Percentiles rank a stretch among this genome's conserved stretches.
Evolutionary conservation across 1,140 invertebrate species (phyloP).

Genomic region (Tribolium castaneum): DNA sequence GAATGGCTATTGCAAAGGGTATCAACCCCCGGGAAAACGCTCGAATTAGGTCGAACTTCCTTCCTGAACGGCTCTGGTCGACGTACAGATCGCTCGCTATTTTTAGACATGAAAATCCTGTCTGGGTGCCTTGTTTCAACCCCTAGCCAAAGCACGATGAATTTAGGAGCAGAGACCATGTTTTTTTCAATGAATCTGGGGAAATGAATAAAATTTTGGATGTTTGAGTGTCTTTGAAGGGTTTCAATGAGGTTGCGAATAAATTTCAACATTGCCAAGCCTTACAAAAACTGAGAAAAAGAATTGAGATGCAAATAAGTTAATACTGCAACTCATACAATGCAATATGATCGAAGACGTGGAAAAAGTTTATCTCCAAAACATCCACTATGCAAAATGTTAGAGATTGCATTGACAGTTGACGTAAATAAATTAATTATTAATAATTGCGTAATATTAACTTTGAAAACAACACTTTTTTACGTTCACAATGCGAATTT

Average conservation of each 20-base stretch:
- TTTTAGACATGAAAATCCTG: conserved; percentile 16
- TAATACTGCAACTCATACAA: too few species aligned
- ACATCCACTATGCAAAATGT: too few species aligned
- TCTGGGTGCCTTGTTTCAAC: not conserved
- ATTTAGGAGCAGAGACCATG: not conserved
- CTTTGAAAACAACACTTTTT: too few species aligned
- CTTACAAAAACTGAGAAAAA: too few species aligned
- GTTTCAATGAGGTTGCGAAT: not conserved
- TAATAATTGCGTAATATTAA: too few species aligned
- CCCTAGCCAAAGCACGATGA: not conserved
- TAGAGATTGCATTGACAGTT: too few species aligned
- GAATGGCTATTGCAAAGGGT: conserved; percentile 56
- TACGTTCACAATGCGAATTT: too few species aligned
- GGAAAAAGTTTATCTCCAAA: too few species aligned
- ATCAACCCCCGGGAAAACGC: conserved; percentile 54
- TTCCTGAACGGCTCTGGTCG: not conserved
- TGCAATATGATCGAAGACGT: too few species aligned
- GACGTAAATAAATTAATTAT: too few species aligned
- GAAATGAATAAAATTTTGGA: not conserved
- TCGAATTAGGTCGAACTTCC: conserved; percentile 52
- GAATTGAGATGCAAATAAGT: too few species aligned
- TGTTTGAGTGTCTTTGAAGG: not conserved
- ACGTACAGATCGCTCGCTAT: not conserved
- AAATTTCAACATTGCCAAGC: not conserved
- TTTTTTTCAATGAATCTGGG: not conserved